Evolutionary conservation across 2,113 vertebrate genomes (phyloP).

Genomic region (Macroglossus sobrinus): DNA sequence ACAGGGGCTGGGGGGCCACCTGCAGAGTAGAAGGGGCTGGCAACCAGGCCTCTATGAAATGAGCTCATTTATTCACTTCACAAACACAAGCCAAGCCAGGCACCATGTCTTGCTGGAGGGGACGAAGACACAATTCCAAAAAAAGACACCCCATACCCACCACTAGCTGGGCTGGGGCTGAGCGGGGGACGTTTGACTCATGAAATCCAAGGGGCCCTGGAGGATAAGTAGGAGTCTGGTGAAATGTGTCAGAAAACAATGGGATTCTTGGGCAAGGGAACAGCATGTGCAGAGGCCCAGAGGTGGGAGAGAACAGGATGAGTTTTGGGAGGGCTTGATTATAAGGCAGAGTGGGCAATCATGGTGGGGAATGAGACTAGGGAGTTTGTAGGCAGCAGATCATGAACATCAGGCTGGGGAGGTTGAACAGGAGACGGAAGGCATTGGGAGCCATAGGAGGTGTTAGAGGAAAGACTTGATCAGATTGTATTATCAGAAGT

Average conservation of each 20-base stretch:
- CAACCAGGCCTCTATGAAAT: background rate
- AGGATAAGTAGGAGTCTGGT: background rate
- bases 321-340: background rate
- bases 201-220: background rate
- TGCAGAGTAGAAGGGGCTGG: conserved; percentile 41
- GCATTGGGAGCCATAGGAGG: background rate
- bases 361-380: background rate
- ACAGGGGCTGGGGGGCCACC: conserved; percentile 87
- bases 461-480: background rate
- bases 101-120: background rate
- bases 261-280: background rate
- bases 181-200: background rate
- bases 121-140: background rate
- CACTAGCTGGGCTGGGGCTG: background rate
- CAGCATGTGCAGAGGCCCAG: background rate
- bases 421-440: background rate
- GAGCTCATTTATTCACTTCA: background rate
- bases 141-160: background rate
- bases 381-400: background rate
- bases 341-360: no score
- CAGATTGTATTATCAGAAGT: background rate
- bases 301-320: no score
- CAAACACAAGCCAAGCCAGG: background rate
- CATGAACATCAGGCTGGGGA: background rate
- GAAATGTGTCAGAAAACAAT: background rate